Evolutionary conservation across 2,113 vertebrate species (phyloP).

Genomic region (Helogale parvula): DNA sequence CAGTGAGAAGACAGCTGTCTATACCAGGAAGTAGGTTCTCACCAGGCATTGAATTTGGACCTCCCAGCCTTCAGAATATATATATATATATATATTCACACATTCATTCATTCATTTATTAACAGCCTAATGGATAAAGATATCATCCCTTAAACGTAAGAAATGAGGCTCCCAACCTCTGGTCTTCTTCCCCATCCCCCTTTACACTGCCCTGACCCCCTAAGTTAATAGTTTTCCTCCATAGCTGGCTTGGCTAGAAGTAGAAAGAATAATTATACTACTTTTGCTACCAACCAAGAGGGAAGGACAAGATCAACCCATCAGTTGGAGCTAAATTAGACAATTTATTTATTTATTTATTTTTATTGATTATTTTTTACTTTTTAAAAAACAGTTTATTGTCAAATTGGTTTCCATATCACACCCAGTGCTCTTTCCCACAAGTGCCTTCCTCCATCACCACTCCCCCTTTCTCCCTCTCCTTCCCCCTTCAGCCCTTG

Average conservation of each 20-base stretch:
- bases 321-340: neutral
- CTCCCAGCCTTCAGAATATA: neutral
- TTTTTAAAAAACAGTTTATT: too few relatives aligned
- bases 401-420: too few relatives aligned
- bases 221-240: neutral
- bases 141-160: neutral
- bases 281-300: slow-evolving; percentile 1
- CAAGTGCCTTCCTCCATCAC: too few relatives aligned
- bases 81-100: too few relatives aligned
- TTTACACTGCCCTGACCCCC: fast-evolving
- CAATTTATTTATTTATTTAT: neutral
- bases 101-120: neutral
- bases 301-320: neutral
- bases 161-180: neutral
- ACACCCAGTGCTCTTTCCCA: too few relatives aligned
- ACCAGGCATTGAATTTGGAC: neutral
- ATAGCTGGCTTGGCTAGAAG: neutral
- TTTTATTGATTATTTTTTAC: neutral
- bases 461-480: too few relatives aligned
- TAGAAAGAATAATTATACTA: neutral
- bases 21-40: neutral
- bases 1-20: neutral
- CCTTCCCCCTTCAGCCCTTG: too few relatives aligned
- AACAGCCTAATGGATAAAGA: neutral
- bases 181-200: neutral